Evolutionary conservation across 1,140 invertebrate genomes (phyloP), one percentile per base, ranked within the genome.

Genomic region (Anastrepha obliqua): DNA sequence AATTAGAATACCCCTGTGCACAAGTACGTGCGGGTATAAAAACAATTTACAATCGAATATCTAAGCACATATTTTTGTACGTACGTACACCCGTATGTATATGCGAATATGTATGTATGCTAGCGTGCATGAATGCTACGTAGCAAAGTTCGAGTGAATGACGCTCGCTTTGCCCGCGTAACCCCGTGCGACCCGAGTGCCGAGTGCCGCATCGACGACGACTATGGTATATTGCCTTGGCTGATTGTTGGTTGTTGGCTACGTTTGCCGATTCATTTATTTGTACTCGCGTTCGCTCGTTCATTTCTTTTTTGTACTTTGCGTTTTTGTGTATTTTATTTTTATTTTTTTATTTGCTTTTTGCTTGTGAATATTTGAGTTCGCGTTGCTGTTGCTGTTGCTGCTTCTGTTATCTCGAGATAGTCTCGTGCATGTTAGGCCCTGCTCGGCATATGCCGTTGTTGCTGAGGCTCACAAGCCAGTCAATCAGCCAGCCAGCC

Each of bases 401-500:
- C n/a, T 29, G 58, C 29, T 62, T 15, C 29, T 86, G 20, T 86
- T 86, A 86, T 86, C 74, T 81, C 51, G 74, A 20, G 74, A 55
- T 81, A 81, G 74, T 81, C 74, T 81, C 74, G 74, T 81, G 74
- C 74, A 42, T n/a, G 74, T n/a, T 44, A 81, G 74, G 74, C 74
- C 47, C 74, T 55, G 74, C 20, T 81, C 47, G 74, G 74, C 74
- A 55, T 81, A 2, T 81, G 74, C 74, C 74, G 74, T 81, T 86
- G 20, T 86, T 86, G 85, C 85, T 86, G 85, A 59, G 55, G 85
- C 85, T 86, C n/a, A 4, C 81, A 5, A 17, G 42, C 70, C 42
- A 74, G 17, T 6, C 42, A 47, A 29, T 17, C 11, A 47, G 70
- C 42, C 13, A 47, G 74, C 74, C 7, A 78, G 11, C 42, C 47